phyloP scores from a whole-genome alignment of 64 coral and sea anemone genomes.

The Trachythela sp. region DNA sequence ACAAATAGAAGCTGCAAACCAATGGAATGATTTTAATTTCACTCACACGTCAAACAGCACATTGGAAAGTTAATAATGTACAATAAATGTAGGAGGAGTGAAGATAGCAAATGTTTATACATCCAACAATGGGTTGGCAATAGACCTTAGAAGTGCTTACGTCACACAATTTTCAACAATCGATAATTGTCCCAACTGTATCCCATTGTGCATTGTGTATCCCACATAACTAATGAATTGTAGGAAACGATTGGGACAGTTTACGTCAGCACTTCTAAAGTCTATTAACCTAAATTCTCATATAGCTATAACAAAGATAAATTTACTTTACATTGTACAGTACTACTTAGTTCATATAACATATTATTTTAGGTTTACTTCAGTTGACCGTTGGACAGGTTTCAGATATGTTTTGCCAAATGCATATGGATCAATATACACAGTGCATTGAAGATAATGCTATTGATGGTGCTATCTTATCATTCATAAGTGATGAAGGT shows the following conservation, averaged over 20 bases:
- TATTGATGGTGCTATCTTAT: conserved; percentile 10
- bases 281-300: too few species aligned
- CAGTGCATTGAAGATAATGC: conserved; percentile 9
- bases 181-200: too few species aligned
- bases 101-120: neutral
- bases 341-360: neutral
- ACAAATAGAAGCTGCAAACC: neutral
- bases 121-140: too few species aligned
- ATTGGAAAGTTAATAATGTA: neutral
- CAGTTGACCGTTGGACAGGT: neutral
- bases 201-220: too few species aligned
- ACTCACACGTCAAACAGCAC: neutral
- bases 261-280: too few species aligned
- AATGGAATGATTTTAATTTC: neutral
- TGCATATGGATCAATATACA: neutral
- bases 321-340: too few species aligned
- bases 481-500: conserved; percentile 1
- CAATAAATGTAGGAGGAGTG: neutral
- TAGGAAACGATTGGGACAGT: too few species aligned
- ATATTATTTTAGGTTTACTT: neutral
- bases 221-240: too few species aligned
- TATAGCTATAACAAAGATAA: too few species aligned
- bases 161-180: too few species aligned
- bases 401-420: conserved; percentile 11
- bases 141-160: too few species aligned